Base-by-base conservation (phyloP, 2,113 vertebrate species). In the Cathartes aura region DNA sequence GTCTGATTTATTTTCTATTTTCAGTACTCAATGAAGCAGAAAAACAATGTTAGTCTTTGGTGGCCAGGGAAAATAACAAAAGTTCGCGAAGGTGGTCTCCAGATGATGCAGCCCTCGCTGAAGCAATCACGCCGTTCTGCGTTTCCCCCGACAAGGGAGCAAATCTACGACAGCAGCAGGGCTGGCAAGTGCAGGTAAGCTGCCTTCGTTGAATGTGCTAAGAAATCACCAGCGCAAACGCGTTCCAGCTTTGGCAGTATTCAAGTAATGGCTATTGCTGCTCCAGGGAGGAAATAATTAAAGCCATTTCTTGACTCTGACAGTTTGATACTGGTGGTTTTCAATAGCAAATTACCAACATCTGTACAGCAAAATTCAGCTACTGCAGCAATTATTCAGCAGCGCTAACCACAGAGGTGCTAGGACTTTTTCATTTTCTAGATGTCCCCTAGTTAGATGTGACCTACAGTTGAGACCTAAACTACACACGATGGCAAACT, bases 261-360 rank as follows among this genome's bases (percentile, higher is more conserved):
- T 95, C 89, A 64, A 95, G 73, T 94, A 89, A 95, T 91, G 79
- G 80, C 86, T 87, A 91, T 96, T 96, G 80, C 75, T 96, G 81
- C 84, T 94, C 74, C 40, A 38, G 52, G 89, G 80, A 98, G 94
- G 96, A 98, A 97, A 97, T 96, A 92, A 97, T 97, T 98, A 97
- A 95, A 98, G 90, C 90, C 95, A 95, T 96, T 96, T 97, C 97
- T 94, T 94, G 95, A 85, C 66, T 96, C 74, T 96, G 93, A 96
- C 91, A 91, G 79, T 96, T 97, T 96, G 95, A 94, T 97, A 89
- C 73, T 60, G 90, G 60, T 83, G 66, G 84, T 87, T 98, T 96
- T 96, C 87, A 81, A 97, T 96, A 89, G 94, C 87, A 98, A 98
- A 96, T 96, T 95, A 94, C 94, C 92, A 95, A 95, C 92, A 97